Conservation (phyloP, 2,797 vertebrate genomes). For the Poliocrania exsul region DNA sequence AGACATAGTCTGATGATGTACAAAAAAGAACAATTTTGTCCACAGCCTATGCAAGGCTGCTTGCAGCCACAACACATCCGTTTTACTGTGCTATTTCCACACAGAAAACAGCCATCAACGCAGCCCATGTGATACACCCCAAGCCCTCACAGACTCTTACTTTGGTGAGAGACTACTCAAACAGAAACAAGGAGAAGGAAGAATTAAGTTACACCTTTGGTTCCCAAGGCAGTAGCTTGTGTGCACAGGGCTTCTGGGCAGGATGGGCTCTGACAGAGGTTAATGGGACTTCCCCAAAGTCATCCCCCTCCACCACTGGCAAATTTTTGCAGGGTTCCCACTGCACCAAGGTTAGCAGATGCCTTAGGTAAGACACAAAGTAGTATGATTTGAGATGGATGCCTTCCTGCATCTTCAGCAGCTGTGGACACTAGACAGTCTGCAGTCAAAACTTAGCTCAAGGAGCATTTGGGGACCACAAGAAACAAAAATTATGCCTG, state of each 20-base stretch:
- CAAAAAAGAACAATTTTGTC: not conserved
- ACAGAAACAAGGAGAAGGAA: not conserved
- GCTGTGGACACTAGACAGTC: not conserved
- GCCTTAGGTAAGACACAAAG: not conserved
- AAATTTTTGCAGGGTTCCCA: not conserved
- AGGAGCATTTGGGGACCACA: not conserved
- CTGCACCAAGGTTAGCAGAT: not conserved
- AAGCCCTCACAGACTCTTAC: not conserved
- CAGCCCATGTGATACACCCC: not conserved
- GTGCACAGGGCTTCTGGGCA: not conserved
- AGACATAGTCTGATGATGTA: not conserved
- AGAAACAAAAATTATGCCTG: not conserved
- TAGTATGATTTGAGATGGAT: not conserved
- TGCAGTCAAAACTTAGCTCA: not conserved
- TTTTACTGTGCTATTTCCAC: not conserved
- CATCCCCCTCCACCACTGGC: not conserved
- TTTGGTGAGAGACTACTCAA: not conserved
- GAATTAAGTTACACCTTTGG: not conserved
- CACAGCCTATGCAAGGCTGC: not conserved
- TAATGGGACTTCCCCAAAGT: rapidly evolving
- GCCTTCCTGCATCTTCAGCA: not conserved
- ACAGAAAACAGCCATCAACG: not conserved
- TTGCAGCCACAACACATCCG: not conserved
- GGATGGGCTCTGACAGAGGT: not conserved
- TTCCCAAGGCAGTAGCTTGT: not conserved